A percentile compares a stretch with the other conserved stretches of the same genome.
phyloP scores from a whole-genome alignment of 2,888 invertebrate genomes.

The Nemapogon koenigi region DNA sequence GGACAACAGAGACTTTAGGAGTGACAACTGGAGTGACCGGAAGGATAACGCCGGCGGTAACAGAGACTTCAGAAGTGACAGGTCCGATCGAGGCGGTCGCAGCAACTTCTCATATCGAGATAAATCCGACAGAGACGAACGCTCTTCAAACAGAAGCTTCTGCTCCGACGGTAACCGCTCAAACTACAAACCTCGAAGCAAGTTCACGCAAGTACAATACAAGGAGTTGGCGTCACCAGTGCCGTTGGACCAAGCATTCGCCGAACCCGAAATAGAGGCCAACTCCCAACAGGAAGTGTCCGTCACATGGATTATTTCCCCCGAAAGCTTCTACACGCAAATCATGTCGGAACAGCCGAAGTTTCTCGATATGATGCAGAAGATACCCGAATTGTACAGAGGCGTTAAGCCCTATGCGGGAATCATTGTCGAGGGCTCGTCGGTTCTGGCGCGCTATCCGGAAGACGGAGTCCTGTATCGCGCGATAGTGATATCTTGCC shows the following conservation, averaged over 20 bases:
- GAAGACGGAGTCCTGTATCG: constrained; percentile 76
- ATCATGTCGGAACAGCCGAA: constrained; percentile 52
- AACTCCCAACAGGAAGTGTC: constrained; percentile 64
- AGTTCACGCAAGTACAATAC: constrained; percentile 38
- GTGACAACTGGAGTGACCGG: constrained; percentile 43
- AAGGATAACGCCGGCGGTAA: constrained; percentile 35
- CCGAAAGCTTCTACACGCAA: constrained; percentile 74
- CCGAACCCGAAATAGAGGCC: constrained; percentile 44
- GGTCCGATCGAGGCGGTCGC: constrained; percentile 19
- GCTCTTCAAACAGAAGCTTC: background rate
- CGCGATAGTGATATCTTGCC: constrained; percentile 68
- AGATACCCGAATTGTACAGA: constrained; percentile 72
- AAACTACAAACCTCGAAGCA: constrained; percentile 34
- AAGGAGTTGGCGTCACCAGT: constrained; percentile 51
- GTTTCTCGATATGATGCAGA: constrained; percentile 73
- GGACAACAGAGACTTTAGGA: constrained; percentile 23
- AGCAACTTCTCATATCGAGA: constrained; percentile 46
- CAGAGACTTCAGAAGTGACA: constrained; percentile 30
- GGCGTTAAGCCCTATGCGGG: constrained; percentile 46
- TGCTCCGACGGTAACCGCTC: constrained; percentile 20
- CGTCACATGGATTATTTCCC: constrained; percentile 79
- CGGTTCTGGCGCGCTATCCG: constrained; percentile 73
- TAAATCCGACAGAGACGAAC: constrained; percentile 26
- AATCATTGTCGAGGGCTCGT: constrained; percentile 61
- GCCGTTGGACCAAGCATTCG: constrained; percentile 51